Evolutionary conservation across 2,797 vertebrate genomes (phyloP), one percentile per base, ranked within the genome.

Genomic region (Sebastes steindachneri): DNA sequence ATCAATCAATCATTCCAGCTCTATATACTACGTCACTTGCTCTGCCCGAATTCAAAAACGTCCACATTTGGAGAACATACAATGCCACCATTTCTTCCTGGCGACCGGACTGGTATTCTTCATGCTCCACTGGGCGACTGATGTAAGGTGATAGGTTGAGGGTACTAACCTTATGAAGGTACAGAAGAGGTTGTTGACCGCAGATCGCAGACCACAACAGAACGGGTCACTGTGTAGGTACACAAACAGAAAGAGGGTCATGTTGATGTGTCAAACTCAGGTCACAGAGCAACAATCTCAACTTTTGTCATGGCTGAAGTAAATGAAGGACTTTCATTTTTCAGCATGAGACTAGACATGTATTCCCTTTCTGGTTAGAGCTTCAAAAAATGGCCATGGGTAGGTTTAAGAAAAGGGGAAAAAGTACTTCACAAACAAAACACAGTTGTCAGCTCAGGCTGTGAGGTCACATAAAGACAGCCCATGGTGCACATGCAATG

Each of bases 241-340:
- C 59, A 79, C 77, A 73, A 78, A 71, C 59, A 75, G 55, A 73
- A 79, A 80, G 23, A 77, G 75, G 57, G 80, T 74, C 37, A 26
- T 67, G 73, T 67, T 64, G 76, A 77, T 55, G 65, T 74, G 79
- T 79, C 75, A 72, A 68, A 65, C 59, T 15, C 31, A 0, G 78
- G 76, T 86, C 77, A 77, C 6, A 26, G 65, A 82, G 73, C 68
- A 57, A 74, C 25, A 31, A 23, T 69, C 65, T 77, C 21, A 74
- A 31, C 65, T 80, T 88, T 81, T 86, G 41, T 88, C 83, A 85
- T 9, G 35, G 70, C 68, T 74, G 59, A 81, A 63, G 74, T 71
- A 53, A 76, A 80, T 21, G 14, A 28, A 68, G 14, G 55, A 41
- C 55, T 59, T 70, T 25, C 19, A 45, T 79, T 78, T 82, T 69